These are phyloP conservation scores for Ypsolopha sequella DNA, from an alignment of 2,888 invertebrate genomes.

Conservation along the genomic window DNA sequence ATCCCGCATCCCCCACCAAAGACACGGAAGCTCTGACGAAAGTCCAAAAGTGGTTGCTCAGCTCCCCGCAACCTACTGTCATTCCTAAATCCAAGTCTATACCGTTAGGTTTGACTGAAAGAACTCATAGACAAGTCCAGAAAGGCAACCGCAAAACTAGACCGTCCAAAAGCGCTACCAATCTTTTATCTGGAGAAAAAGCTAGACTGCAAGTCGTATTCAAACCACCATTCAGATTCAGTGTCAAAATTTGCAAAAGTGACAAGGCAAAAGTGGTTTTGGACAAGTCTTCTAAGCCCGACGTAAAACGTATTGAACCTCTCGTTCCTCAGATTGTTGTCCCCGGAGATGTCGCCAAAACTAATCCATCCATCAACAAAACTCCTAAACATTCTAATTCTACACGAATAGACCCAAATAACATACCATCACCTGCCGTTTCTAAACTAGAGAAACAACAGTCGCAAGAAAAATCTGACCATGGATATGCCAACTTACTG, in stretches of 20 bases:
- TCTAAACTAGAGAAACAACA: slow-evolving; percentile 31
- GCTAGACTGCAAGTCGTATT: slow-evolving; percentile 87
- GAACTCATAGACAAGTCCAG: slow-evolving; percentile 50
- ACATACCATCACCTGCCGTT: slow-evolving; percentile 16
- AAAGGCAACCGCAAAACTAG: slow-evolving; percentile 67
- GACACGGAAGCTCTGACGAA: slow-evolving; percentile 75
- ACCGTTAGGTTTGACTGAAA: slow-evolving; percentile 77
- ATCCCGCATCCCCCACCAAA: slow-evolving; percentile 65
- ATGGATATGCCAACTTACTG: slow-evolving; percentile 53
- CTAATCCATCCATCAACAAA: slow-evolving; percentile 32
- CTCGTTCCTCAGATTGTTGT: slow-evolving; percentile 23
- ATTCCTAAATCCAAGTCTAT: slow-evolving; percentile 89
- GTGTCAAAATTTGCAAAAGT: slow-evolving; percentile 81
- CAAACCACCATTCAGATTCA: slow-evolving; percentile 90
- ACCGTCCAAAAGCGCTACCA: slow-evolving; percentile 79
- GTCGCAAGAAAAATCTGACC: slow-evolving; percentile 26
- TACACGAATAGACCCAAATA: slow-evolving; percentile 25
- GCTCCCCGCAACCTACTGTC: slow-evolving; percentile 73
- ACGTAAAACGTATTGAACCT: slow-evolving; percentile 36
- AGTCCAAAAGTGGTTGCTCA: slow-evolving; percentile 88
- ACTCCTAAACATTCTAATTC: slow-evolving; percentile 39
- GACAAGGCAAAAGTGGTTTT: slow-evolving; percentile 75
- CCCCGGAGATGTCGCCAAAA: slow-evolving; percentile 34
- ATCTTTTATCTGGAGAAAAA: slow-evolving; percentile 75
- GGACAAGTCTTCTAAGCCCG: slow-evolving; percentile 68